phyloP scores from a whole-genome alignment of 2,888 invertebrate genomes.

The Petrolisthes manimaculis region DNA sequence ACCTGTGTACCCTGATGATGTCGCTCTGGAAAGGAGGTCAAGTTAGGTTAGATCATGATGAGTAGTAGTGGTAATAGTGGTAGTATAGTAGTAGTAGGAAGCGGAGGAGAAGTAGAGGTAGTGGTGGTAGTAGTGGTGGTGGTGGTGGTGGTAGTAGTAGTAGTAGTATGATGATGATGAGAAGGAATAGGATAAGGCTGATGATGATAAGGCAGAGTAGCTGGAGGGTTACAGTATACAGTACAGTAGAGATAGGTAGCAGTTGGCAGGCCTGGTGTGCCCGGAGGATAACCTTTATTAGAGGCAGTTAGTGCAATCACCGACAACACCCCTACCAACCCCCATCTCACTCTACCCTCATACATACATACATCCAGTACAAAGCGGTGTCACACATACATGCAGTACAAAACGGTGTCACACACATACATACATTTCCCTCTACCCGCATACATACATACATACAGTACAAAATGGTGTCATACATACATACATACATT shows the following conservation, averaged over 20 bases:
- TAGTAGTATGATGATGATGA: neutral
- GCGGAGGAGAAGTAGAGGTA: neutral
- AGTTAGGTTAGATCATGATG: neutral
- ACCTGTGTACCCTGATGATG: conserved; percentile 67
- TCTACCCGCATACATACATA: too few relatives aligned
- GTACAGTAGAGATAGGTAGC: neutral
- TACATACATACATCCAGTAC: too few relatives aligned
- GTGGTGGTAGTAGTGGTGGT: neutral
- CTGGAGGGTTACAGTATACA: neutral
- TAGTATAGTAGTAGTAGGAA: neutral
- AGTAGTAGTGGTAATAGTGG: neutral
- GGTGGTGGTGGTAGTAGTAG: neutral
- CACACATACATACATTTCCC: too few relatives aligned
- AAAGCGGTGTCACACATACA: too few relatives aligned
- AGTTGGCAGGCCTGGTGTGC: neutral
- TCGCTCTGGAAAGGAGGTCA: conserved; percentile 34
- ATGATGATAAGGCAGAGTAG: neutral
- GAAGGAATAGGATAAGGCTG: neutral
- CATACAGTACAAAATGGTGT: too few relatives aligned
- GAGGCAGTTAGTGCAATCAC: neutral
- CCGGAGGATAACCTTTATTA: neutral
- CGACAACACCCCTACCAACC: neutral
- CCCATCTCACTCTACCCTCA: neutral
- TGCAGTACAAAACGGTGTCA: too few relatives aligned
- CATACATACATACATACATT: too few relatives aligned